Evolutionary conservation across 1,140 invertebrate genomes (phyloP), one percentile per base, ranked within the genome.

Genomic region (Euwallacea fornicatus): DNA sequence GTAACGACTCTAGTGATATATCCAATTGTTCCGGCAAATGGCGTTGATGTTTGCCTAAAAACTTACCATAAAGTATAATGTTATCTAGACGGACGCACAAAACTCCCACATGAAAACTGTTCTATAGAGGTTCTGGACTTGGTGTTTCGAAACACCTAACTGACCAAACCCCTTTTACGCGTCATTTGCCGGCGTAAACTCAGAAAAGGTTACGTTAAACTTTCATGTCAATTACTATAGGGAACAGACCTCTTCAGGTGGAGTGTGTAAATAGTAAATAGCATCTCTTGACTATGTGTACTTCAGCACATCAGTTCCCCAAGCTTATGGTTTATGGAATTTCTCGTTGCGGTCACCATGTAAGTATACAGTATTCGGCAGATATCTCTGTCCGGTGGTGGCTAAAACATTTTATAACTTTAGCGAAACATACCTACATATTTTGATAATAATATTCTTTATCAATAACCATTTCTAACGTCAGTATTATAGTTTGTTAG

Each of bases 141-240:
- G 44, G 47, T 16, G 11, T 56, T 56, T 9, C 54, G 54, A 3
- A 3, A 16, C 16, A n/a, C 15, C 15, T 42, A 16, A 10, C 42
- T 16, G 59, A 42, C 42, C 59, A 61, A 56, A n/a, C 59, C 42
- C n/a, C 33, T 61, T 43, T 21, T 41, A 6, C 50, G 21, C 47
- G 44, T 13, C 43, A 69, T 61, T 67, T 59, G 15, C 55, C 47
- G 21, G 21, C 21, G 58, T 46, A 41, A 61, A 61, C 56, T 61
- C 13, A 53, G 42, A 61, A 75, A 77, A 79, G 79, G 78, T 80
- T 80, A 75, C 78, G 79, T 80, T 81, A 78, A 64, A 82, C 78
- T 78, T 82, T 80, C 78, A 81, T 80, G 81, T 82, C 81, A 82
- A 82, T 82, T 82, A 82, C 76, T 80, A 77, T 82, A 82, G 81